These are phyloP conservation scores for Phylloscopus collybita DNA, from an alignment of 2,797 vertebrate genomes.

Conservation along the genomic window DNA sequence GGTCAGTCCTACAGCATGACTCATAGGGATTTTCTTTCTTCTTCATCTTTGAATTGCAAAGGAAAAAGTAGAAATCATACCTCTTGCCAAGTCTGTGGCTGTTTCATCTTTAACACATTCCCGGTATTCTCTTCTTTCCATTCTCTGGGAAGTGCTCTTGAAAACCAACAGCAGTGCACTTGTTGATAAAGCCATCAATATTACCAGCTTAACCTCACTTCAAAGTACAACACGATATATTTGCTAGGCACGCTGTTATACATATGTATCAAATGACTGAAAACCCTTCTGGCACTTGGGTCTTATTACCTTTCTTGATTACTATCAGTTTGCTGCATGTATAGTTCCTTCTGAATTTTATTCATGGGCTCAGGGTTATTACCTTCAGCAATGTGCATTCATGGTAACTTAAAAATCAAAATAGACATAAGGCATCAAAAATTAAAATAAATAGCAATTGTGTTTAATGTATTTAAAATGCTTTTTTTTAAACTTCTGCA, in stretches of 20 bases:
- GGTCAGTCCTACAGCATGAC: not conserved
- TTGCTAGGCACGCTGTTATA: not conserved
- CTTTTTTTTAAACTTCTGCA: not conserved
- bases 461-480: not conserved
- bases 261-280: not conserved
- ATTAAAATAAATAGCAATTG: not conserved
- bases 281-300: not conserved
- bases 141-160: not conserved
- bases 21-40: not conserved
- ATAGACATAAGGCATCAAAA: not conserved
- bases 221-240: not conserved
- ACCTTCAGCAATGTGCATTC: not conserved
- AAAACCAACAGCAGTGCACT: not conserved
- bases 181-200: not conserved
- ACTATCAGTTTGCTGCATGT: not conserved
- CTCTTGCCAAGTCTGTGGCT: not conserved
- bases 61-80: not conserved
- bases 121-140: rapidly evolving
- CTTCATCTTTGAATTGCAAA: not conserved
- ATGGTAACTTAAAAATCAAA: not conserved
- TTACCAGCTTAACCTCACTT: not conserved
- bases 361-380: not conserved
- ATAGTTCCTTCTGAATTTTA: not conserved
- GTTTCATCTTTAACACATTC: not conserved
- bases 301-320: not conserved